Percentiles rank a stretch among this genome's conserved stretches.
Conservation (phyloP, 2,113 vertebrate genomes). For the Dissostichus mawsoni region DNA sequence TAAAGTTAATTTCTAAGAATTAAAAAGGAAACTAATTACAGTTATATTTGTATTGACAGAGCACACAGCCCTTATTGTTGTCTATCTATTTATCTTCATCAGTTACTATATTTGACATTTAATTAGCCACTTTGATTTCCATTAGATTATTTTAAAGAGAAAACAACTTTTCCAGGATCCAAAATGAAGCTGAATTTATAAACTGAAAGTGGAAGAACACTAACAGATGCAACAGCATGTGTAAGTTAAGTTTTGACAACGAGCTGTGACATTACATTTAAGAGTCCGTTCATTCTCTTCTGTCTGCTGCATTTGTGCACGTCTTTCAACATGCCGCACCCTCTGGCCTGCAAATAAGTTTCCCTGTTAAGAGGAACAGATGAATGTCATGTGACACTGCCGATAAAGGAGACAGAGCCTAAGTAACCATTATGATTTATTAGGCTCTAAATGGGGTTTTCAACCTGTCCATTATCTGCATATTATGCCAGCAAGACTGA, state of each 20-base stretch:
- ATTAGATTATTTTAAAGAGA: no score
- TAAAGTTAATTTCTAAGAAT: neutral
- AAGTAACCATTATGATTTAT: constrained; percentile 40
- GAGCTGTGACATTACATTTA: neutral
- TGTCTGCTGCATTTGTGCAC: neutral
- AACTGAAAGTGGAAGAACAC: neutral
- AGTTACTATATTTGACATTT: neutral
- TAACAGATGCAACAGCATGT: neutral
- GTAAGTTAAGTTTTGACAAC: neutral
- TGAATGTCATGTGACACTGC: constrained; percentile 12
- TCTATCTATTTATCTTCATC: neutral
- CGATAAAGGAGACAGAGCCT: constrained; percentile 3
- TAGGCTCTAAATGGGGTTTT: constrained; percentile 21
- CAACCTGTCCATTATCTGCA: constrained; percentile 21
- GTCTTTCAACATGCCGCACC: neutral
- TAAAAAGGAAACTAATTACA: neutral
- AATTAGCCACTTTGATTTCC: neutral
- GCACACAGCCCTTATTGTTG: neutral
- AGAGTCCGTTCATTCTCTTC: neutral
- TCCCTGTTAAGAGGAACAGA: constrained; percentile 8
- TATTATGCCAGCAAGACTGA: neutral
- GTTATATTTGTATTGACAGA: neutral
- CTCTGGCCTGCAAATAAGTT: neutral
- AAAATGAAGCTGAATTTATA: neutral
- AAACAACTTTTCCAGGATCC: no score